Evolutionary conservation across 2,888 invertebrate genomes (phyloP), one percentile per base, ranked within the genome.

Genomic region (Chouioia cunea): DNA sequence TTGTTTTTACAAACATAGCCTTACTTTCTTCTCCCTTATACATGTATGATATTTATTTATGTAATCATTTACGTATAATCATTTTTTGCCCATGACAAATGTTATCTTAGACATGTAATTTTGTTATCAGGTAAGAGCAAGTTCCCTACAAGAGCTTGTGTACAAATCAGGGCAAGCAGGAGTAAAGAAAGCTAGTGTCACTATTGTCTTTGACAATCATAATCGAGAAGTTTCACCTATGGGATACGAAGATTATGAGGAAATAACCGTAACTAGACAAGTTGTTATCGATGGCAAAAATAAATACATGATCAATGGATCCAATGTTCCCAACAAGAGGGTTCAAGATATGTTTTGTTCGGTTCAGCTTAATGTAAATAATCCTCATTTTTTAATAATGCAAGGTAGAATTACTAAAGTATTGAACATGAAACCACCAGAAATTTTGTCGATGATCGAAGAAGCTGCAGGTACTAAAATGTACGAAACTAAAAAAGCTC

Each of bases 301-400:
- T 83, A 97, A 96, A 81, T 99, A 98, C 83, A 87, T 96, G 78
- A 95, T 99, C 73, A 99, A 99, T 83, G 98, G 98, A 2, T 91
- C 92, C 69, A 93, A 92, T 80, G 97, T 96, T 0, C 93, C 93
- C 76, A 96, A 96, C 86, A 96, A 94, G 82, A 89, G 94, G 77
- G 95, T 99, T 0, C 92, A 93, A 50, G 99, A 99, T 86, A 88
- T 99, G 82, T 99, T 99, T 86, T 95, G 97, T 79, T 97, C 97
- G 0, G 93, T 99, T 6, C 97, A 98, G 83, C 88, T 99, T 48
- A 99, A 99, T 82, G 97, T 99, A 1, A 99, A 99, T 87, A 99
- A 99, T 87, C 99, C 99, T 0, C 98, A 99, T 86, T 99, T 99
- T 87, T 90, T 99, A 46, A 99, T 99, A 81, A 99, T 99, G 99